Evolutionary conservation across 1,140 invertebrate species (phyloP), one percentile per base, ranked within the genome.

Genomic region (Heliconius congener): DNA sequence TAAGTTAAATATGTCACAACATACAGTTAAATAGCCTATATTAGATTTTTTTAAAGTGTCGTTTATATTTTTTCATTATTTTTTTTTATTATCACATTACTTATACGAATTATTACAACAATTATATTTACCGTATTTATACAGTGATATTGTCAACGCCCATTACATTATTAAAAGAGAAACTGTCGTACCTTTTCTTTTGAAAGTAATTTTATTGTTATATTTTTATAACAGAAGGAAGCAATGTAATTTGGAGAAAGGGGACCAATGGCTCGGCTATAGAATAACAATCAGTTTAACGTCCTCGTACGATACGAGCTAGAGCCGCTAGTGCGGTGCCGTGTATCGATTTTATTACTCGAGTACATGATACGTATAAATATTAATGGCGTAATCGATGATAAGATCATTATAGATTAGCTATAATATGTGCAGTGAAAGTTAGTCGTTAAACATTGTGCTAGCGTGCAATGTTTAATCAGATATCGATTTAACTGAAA

Each of bases 171-270:
- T 73, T 55, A 39, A 73, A 78, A 66, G 52, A 77, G 74, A 80
- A 80, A 80, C 71, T 71, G 27, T 52, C 55, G 42, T 76, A 76
- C 42, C 76, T 72, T 39, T 52, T 46, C 42, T 46, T 66, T 76
- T 37, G 78, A 73, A 73, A 80, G 46, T 76, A 27, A 52, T 80
- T 80, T 80, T 76, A 80, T 80, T 80, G 70, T 80, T 80, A 80
- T 78, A 75, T 73, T 73, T 76, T 80, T 76, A 76, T 80, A 76
- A 46, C 76, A 80, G 50, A 78, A 78, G 77, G 60, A 71, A 80
- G 57, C 79, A 70, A 80, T 71, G 73, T 80, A 80, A 76, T 80
- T 81, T 81, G 76, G 76, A 78, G 80, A 81, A 81, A 81, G 80
- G 80, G 73, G 80, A 78, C 80, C 76, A 66, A 71, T 78, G 57